Percentiles rank a stretch among this genome's conserved stretches.
These are phyloP conservation scores for Drosophila aff. DNA, from an alignment of 1,140 invertebrate species.

Conservation along the genomic window DNA sequence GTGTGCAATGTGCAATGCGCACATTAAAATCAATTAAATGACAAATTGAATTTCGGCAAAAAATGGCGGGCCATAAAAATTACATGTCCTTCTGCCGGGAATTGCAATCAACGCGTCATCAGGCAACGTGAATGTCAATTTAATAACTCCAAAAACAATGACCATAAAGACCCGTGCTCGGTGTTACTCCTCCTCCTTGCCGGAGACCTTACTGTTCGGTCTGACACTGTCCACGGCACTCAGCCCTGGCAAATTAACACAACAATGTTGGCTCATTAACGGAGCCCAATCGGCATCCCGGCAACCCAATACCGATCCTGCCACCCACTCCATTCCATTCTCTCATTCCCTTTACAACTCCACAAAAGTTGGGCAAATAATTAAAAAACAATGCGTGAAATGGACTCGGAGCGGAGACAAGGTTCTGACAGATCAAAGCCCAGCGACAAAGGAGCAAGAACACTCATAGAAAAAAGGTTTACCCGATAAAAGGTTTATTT, in stretches of 20 bases:
- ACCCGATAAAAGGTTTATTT: not conserved
- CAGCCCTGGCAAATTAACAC: slow-evolving; percentile 74
- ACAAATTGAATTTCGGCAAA: slow-evolving; percentile 81
- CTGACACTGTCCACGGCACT: slow-evolving; percentile 23
- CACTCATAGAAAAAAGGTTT: slow-evolving; percentile 4
- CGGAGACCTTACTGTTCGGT: slow-evolving; percentile 39
- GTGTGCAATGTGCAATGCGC: slow-evolving; percentile 53
- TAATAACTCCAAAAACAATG: slow-evolving; percentile 69
- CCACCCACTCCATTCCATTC: slow-evolving; percentile 10
- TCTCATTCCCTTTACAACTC: slow-evolving; percentile 62
- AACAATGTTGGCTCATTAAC: slow-evolving; percentile 83
- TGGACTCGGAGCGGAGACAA: slow-evolving; percentile 38
- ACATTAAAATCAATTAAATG: slow-evolving; percentile 84
- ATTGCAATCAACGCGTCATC: slow-evolving; percentile 82
- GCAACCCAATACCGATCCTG: slow-evolving; percentile 4
- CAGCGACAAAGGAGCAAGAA: slow-evolving; percentile 7
- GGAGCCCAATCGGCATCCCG: slow-evolving; percentile 23
- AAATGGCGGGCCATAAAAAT: slow-evolving; percentile 79
- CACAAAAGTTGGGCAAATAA: slow-evolving; percentile 75
- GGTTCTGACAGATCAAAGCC: slow-evolving; percentile 31
- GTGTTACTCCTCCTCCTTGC: not conserved
- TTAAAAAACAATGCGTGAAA: slow-evolving; percentile 77
- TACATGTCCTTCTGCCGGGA: slow-evolving; percentile 80
- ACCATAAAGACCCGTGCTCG: slow-evolving; percentile 13
- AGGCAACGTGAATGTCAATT: slow-evolving; percentile 73